Percentiles rank a stretch among this genome's conserved stretches.
phyloP scores from a whole-genome alignment of 2,797 vertebrate genomes.

The Heliangelus exortis region DNA sequence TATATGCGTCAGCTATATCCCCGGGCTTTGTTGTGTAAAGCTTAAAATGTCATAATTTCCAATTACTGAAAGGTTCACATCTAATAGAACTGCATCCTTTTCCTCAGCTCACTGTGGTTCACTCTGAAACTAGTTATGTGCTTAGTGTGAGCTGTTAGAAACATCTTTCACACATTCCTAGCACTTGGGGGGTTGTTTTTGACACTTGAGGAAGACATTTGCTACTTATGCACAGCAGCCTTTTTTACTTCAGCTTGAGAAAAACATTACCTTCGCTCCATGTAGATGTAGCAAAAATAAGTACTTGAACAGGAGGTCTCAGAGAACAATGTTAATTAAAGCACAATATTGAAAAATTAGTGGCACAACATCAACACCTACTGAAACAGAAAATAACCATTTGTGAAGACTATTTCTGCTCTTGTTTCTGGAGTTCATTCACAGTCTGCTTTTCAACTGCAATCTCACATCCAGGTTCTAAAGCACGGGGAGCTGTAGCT shows the following conservation, averaged over 20 bases:
- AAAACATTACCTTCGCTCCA: constrained; percentile 45
- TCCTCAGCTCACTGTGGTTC: not conserved
- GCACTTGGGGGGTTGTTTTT: constrained; percentile 22
- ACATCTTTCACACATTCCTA: constrained; percentile 37
- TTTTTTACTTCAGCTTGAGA: constrained; percentile 50
- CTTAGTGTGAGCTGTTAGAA: constrained; percentile 1
- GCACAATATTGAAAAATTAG: constrained; percentile 25
- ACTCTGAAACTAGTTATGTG: not conserved
- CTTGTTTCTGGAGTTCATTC: constrained; percentile 34
- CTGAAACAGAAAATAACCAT: constrained; percentile 3
- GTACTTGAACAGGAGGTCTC: constrained; percentile 31
- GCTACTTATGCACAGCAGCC: constrained; percentile 19
- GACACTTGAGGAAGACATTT: constrained; percentile 43
- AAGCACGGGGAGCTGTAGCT: not conserved
- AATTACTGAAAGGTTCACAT: not conserved
- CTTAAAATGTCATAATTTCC: not conserved
- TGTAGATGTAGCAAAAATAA: constrained; percentile 46
- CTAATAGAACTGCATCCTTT: not conserved
- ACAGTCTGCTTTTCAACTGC: not conserved
- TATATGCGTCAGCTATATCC: not conserved
- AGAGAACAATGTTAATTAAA: constrained; percentile 61
- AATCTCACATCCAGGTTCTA: not conserved
- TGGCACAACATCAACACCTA: constrained; percentile 34
- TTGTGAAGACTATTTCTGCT: not conserved
- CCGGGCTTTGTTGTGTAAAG: not conserved